Evolutionary conservation across 2,113 vertebrate genomes (phyloP), one percentile per base, ranked within the genome.

Genomic region (Oxyruncus cristatus): DNA sequence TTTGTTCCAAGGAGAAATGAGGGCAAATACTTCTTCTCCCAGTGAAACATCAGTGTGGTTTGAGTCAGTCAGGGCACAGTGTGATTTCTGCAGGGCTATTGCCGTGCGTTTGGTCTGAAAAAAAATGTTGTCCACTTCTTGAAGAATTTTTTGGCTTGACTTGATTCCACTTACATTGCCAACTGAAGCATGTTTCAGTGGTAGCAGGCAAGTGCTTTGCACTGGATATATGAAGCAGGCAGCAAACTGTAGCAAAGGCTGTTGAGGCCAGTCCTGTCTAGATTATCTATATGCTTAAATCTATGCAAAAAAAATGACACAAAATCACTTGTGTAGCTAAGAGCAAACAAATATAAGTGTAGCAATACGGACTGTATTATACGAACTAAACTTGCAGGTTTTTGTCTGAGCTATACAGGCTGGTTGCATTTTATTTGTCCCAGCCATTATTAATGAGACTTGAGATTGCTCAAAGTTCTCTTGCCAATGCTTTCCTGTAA

Each of bases 401-500:
- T 82, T 80, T 76, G 46, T 21, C 13, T 56, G 65, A 86, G 23
- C n/a, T 78, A 7, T 2, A 3, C 12, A 61, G 70, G 21, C 33
- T 72, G 27, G 56, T 90, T 53, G 12, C 33, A 14, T 77, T 37
- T 75, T 14, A 56, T 81, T 80, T 84, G 44, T 92, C 32, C 30
- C 66, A 70, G 37, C 28, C 37, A 46, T 50, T 91, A 63, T 72
- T 81, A 66, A 74, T n/a, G 67, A 68, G 83, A 70, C 30, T 58
- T 80, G 66, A 87, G 73, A 67, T 74, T 61, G 65, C 61, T 73
- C 41, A 23, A 68, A 87, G 73, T 58, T 68, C 39, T 78, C 52
- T 85, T 89, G 79, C 61, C 53, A 84, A 2, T 68, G 42, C 32
- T 94, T 95, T 90, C 66, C 82, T 94, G 61, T 81, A 94, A 95